Conservation (phyloP, 2,888 invertebrate species). For the Agrilus mali region DNA sequence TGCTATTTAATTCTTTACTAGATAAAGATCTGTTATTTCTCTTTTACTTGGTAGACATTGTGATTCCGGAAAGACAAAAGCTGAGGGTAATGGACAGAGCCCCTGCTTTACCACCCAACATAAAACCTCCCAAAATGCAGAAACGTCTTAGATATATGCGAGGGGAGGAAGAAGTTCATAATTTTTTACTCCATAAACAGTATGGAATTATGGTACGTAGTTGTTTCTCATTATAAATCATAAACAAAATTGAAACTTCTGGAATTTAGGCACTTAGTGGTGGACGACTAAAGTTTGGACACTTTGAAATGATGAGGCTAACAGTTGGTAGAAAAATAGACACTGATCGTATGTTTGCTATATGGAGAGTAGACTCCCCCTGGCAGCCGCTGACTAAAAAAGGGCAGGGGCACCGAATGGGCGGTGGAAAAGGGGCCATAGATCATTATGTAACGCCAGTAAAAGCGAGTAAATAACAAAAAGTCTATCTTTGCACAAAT, state of each 20-base stretch:
- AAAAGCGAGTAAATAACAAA: conserved; percentile 48
- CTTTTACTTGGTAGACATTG: conserved; percentile 45
- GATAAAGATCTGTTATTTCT: not conserved
- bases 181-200: conserved; percentile 74
- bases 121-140: conserved; percentile 73
- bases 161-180: conserved; percentile 83
- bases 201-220: conserved; percentile 77
- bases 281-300: conserved; percentile 65
- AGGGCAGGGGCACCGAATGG: conserved; percentile 84
- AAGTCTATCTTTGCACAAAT: not conserved
- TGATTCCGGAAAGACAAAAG: conserved; percentile 59
- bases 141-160: conserved; percentile 75
- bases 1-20: not conserved
- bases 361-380: conserved; percentile 88
- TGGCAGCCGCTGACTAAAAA: conserved; percentile 93
- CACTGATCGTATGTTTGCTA: conserved; percentile 72
- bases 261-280: conserved; percentile 61
- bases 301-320: conserved; percentile 82
- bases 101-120: conserved; percentile 51
- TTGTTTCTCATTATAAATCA: conserved; percentile 11
- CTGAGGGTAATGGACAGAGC: conserved; percentile 59
- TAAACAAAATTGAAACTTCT: not conserved
- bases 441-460: conserved; percentile 93
- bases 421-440: conserved; percentile 91
- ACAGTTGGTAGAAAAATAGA: conserved; percentile 68